These are phyloP conservation scores for Pontoporia blainvillei DNA, from an alignment of 2,113 vertebrate species.

Conservation along the genomic window DNA sequence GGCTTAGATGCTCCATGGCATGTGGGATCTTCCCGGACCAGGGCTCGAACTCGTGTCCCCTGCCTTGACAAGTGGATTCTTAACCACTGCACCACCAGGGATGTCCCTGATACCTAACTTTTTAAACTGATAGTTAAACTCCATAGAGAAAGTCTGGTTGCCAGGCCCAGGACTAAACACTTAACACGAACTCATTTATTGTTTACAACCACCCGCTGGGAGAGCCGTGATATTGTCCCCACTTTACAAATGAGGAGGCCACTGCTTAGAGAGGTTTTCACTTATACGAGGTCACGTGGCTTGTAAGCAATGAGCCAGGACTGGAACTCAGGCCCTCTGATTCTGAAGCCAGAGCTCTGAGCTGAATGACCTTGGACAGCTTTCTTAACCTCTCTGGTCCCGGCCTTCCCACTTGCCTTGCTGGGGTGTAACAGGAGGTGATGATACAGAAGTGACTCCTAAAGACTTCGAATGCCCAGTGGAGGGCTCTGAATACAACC, in stretches of 20 bases:
- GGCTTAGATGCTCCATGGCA: too few relatives aligned
- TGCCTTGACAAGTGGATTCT: too few relatives aligned
- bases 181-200: background rate
- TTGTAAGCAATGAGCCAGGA: background rate
- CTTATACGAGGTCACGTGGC: background rate
- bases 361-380: background rate
- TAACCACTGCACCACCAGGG: too few relatives aligned
- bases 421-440: background rate
- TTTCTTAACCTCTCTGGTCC: background rate
- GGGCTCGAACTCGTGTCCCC: too few relatives aligned
- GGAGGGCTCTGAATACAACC: background rate
- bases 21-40: too few relatives aligned
- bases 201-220: background rate
- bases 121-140: background rate
- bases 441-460: background rate
- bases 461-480: rapidly evolving
- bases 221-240: background rate
- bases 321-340: background rate
- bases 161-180: background rate
- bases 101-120: background rate
- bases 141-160: background rate
- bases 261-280: background rate
- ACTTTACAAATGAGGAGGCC: background rate
- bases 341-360: background rate
- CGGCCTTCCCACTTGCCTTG: background rate